phyloP scores from a whole-genome alignment of 2,113 vertebrate genomes.

The Azemiops feae region DNA sequence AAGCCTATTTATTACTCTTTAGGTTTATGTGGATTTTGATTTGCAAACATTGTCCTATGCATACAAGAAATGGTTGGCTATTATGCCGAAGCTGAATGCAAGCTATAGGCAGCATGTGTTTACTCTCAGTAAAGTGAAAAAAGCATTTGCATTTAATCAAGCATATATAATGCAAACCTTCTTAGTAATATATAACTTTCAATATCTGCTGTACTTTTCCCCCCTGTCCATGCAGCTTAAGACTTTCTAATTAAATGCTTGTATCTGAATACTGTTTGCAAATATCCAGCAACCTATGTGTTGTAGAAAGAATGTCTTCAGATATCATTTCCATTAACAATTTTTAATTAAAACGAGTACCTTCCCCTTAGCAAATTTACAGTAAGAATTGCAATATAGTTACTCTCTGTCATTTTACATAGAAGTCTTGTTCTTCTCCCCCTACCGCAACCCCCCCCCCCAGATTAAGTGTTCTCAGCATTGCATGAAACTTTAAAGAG shows the following conservation, averaged over 20 bases:
- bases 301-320: not conserved
- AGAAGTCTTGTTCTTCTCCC: not conserved
- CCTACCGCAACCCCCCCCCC: not conserved
- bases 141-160: not conserved
- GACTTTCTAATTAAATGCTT: not conserved
- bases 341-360: not conserved
- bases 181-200: not conserved
- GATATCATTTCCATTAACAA: not conserved
- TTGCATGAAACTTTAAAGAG: not conserved
- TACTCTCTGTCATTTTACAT: not conserved
- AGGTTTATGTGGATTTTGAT: not conserved
- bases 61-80: not conserved
- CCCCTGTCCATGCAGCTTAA: not conserved
- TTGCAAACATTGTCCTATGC: not conserved
- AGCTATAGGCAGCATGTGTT: not conserved
- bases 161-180: not conserved
- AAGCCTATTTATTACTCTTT: not conserved
- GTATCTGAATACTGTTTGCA: constrained; percentile 3
- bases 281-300: not conserved
- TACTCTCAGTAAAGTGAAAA: not conserved
- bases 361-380: not conserved
- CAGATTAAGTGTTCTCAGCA: not conserved
- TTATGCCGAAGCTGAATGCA: not conserved
- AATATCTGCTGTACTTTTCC: not conserved
- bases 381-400: constrained; percentile 5